Evolutionary conservation across 1,140 invertebrate species (phyloP).

Genomic region (Solenopsis invicta): DNA sequence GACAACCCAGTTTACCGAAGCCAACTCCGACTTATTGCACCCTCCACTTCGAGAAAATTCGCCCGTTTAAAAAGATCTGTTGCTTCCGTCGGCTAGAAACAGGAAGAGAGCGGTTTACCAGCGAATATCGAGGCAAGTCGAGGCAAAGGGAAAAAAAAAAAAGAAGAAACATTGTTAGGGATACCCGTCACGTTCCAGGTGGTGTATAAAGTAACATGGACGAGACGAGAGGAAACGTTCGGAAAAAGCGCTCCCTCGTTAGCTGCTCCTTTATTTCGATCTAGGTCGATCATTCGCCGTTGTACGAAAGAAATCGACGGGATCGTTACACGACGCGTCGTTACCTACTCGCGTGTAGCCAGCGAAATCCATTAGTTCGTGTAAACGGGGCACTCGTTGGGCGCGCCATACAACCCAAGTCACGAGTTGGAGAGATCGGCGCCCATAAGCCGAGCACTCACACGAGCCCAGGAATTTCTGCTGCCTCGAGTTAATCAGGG

Average conservation of each 20-base stretch:
- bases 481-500: constrained; percentile 49
- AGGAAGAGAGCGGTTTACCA: constrained; percentile 40
- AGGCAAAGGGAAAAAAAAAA: constrained; percentile 9
- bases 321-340: constrained; percentile 67
- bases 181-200: constrained; percentile 71
- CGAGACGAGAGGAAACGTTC: constrained; percentile 66
- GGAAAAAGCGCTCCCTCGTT: constrained; percentile 68
- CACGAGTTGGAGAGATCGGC: constrained; percentile 56
- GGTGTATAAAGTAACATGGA: constrained; percentile 69
- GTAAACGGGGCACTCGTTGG: constrained; percentile 56
- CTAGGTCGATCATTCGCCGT: constrained; percentile 72
- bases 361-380: constrained; percentile 60
- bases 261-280: constrained; percentile 74
- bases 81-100: constrained; percentile 35
- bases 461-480: constrained; percentile 45
- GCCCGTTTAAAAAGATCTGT: constrained; percentile 54
- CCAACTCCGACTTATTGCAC: constrained; percentile 26
- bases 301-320: constrained; percentile 58
- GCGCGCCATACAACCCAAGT: constrained; percentile 40
- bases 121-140: constrained; percentile 47
- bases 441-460: constrained; percentile 47
- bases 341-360: constrained; percentile 63
- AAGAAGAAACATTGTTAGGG: constrained; percentile 59
- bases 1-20: constrained; percentile 51
- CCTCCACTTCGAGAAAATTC: constrained; percentile 51